A percentile compares a stretch with the other conserved stretches of the same genome.
Conservation (phyloP, 2,113 vertebrate species). For the Malurus alboscapulatus region DNA sequence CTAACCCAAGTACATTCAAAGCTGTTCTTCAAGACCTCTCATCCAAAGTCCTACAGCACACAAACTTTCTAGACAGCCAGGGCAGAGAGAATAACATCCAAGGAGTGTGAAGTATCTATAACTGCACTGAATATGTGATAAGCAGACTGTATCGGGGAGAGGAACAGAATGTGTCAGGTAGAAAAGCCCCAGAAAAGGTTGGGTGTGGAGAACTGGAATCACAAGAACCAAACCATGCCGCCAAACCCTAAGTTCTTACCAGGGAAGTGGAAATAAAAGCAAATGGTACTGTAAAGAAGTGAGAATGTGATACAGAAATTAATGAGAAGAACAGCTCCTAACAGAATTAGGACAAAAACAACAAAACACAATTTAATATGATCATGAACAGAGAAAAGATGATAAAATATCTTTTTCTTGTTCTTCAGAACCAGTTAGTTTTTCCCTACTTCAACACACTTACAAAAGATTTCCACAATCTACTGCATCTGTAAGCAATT, state of each 20-base stretch:
- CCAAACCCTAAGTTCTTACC: background rate
- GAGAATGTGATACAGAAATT: background rate
- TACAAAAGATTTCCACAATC: background rate
- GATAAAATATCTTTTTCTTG: background rate
- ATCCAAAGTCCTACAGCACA: background rate
- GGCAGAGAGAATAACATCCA: background rate
- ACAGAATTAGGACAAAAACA: constrained; percentile 1
- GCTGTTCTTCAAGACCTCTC: background rate
- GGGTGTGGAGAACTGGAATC: background rate
- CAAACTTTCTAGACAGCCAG: background rate
- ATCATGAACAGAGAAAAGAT: background rate
- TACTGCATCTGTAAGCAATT: constrained; percentile 9
- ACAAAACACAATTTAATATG: background rate
- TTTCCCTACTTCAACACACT: background rate
- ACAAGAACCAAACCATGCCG: background rate
- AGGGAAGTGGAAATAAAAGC: background rate
- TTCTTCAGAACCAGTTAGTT: background rate
- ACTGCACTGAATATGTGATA: background rate
- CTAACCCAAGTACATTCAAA: background rate
- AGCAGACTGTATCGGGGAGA: background rate
- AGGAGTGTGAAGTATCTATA: background rate
- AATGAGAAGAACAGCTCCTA: background rate
- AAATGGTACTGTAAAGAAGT: background rate
- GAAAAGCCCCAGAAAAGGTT: background rate
- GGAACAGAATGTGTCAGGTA: background rate